phyloP scores from a whole-genome alignment of 1,140 invertebrate genomes.

The Danaus plexippus region DNA sequence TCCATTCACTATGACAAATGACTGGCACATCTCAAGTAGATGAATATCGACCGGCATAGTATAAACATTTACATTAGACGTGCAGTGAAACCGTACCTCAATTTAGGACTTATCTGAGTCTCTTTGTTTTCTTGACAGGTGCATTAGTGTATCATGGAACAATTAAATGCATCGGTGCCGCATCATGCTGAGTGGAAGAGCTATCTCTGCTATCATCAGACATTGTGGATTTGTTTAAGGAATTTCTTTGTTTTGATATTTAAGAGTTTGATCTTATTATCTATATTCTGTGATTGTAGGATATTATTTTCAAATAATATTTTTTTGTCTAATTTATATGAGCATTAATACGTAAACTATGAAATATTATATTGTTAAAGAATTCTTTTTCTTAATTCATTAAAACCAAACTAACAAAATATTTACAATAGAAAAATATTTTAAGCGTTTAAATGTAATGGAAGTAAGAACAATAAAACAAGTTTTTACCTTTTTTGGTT shows the following conservation, averaged over 20 bases:
- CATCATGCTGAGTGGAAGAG: slow-evolving; percentile 49
- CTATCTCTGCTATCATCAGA: slow-evolving; percentile 33
- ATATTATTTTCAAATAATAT: no score
- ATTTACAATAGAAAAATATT: no score
- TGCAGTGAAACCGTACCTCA: slow-evolving; percentile 45
- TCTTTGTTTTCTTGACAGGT: slow-evolving; percentile 68
- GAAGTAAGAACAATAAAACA: no score
- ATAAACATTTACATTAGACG: slow-evolving; percentile 68
- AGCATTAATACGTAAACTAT: no score
- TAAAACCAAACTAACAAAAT: no score
- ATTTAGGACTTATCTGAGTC: slow-evolving; percentile 56
- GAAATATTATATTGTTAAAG: no score
- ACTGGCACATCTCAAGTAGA: slow-evolving; percentile 52
- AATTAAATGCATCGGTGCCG: slow-evolving; percentile 63
- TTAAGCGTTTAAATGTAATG: no score
- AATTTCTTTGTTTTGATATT: slow-evolving; percentile 54
- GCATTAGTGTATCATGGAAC: slow-evolving; percentile 67
- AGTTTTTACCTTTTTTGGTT: no score
- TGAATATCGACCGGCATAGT: slow-evolving; percentile 48
- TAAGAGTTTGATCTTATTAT: not conserved
- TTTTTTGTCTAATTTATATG: no score
- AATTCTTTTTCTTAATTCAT: no score
- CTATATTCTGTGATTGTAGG: no score
- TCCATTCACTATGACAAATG: slow-evolving; percentile 48
- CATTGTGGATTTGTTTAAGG: slow-evolving; percentile 38